Base-by-base conservation (phyloP, 1,140 invertebrate genomes). In the Oncopeltus fasciatus region DNA sequence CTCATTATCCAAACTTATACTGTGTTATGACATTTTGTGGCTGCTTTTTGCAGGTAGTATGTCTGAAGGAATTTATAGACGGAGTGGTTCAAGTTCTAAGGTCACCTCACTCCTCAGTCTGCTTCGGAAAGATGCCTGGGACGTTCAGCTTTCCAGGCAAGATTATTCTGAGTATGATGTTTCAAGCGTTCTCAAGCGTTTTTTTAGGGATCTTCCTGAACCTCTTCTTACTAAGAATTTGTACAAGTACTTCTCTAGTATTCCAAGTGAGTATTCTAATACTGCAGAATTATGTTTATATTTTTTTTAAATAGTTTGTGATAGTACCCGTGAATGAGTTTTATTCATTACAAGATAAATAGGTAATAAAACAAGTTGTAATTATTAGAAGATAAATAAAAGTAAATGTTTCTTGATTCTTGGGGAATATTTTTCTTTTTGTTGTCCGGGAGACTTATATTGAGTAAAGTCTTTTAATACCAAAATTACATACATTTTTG, bases 101-200 rank as follows among this genome's bases (percentile, higher is more conserved):
- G 81, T 92, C 43, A 79, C 83, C 1, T 81, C 81, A 60, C 74
- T 94, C n/a, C 72, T 92, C 29, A 77, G 81, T 3, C 74, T 78
- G 57, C 90, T 95, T 67, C 77, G 84, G 38, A 77, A 81, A 64
- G 88, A 94, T 75, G 86, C 90, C 21, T 90, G 88, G 80, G 79
- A 83, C 18, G 87, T 91, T 1, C 85, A 89, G 72, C 78, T 95
- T 29, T 84, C 82, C 2, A 73, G 77, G 5, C 80, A 81, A 31
- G 81, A 83, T 24, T 88, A 86, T 69, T 81, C 82, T 0, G 89
- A 91, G 67, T 87, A 92, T 73, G 91, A 94, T 69, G 89, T 93
- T 1, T 86, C 89, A 2, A 87, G 83, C 29, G 86, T 84, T 8
- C 73, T 94, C 0, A 92, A 93, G 70, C 75, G 88, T 67, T 93